A percentile compares a stretch with the other conserved stretches of the same genome.
Evolutionary conservation across 2,113 vertebrate species (phyloP).

Genomic region (Pollachius pollachius): DNA sequence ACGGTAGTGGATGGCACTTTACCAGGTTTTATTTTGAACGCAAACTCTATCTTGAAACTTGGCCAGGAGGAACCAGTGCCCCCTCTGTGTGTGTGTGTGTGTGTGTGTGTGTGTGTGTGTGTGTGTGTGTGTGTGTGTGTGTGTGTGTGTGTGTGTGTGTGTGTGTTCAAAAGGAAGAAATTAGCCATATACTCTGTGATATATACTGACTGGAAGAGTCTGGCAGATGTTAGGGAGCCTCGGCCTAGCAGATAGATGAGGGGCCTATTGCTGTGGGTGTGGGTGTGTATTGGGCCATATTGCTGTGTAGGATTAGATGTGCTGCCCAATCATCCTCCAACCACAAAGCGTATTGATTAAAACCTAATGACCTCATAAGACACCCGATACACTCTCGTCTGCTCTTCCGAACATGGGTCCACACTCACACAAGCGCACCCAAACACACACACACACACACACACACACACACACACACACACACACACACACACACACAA

Average conservation of each 20-base stretch:
- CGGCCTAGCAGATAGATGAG: slow-evolving; percentile 58
- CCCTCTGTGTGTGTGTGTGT: too few species aligned
- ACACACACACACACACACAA: too few species aligned
- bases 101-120: too few species aligned
- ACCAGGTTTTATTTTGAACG: too few species aligned
- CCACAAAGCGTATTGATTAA: slow-evolving; percentile 76
- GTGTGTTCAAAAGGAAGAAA: slow-evolving; percentile 24
- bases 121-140: neutral
- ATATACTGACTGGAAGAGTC: slow-evolving; percentile 41
- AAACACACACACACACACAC: too few species aligned
- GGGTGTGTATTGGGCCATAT: too few species aligned
- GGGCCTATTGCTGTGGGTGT: slow-evolving; percentile 56
- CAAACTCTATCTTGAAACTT: too few species aligned
- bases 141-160: slow-evolving; percentile 13
- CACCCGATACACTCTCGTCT: slow-evolving; percentile 22
- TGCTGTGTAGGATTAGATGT: slow-evolving; percentile 66
- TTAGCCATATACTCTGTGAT: slow-evolving; percentile 19
- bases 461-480: too few species aligned
- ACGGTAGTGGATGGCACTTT: too few species aligned
- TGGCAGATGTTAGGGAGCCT: slow-evolving; percentile 49
- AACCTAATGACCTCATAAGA: slow-evolving; percentile 75
- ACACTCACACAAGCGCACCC: too few species aligned
- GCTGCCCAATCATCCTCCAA: slow-evolving; percentile 73
- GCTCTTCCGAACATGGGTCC: slow-evolving; percentile 10
- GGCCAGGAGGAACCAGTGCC: too few species aligned